Conservation (phyloP, 1,140 invertebrate species). For the Bilobella aurantiaca region DNA sequence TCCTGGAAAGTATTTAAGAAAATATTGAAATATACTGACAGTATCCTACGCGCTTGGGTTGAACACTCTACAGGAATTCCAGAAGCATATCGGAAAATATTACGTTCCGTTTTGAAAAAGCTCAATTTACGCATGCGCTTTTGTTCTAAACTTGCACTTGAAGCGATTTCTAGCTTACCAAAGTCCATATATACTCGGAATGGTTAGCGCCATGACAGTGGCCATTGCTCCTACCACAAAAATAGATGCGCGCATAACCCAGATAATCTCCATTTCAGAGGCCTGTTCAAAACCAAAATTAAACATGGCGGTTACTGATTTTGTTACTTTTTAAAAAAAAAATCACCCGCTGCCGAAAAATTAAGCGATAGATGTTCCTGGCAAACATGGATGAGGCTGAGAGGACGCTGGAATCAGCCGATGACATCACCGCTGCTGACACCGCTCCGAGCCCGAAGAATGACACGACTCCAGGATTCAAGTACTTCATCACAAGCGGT, state of each 20-base stretch:
- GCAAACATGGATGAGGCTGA: slow-evolving; percentile 69
- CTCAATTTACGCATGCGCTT: neutral
- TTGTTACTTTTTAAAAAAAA: no score
- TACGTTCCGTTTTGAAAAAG: no score
- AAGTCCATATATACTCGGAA: slow-evolving; percentile 65
- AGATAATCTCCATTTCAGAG: slow-evolving; percentile 59
- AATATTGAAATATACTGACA: no score
- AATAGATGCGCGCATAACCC: slow-evolving; percentile 61
- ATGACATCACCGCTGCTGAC: slow-evolving; percentile 70
- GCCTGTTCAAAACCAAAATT: slow-evolving; percentile 43
- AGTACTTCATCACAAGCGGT: slow-evolving; percentile 61
- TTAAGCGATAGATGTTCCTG: slow-evolving; percentile 65
- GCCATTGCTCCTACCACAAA: slow-evolving; percentile 57
- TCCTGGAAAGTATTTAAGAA: slow-evolving; percentile 41
- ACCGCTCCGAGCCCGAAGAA: slow-evolving; percentile 66
- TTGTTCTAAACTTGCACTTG: neutral
- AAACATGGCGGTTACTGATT: no score
- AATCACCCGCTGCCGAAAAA: slow-evolving; percentile 55
- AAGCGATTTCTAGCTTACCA: slow-evolving; percentile 47
- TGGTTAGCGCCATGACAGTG: slow-evolving; percentile 58
- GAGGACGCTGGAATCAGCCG: slow-evolving; percentile 65
- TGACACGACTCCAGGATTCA: slow-evolving; percentile 55
- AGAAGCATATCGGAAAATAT: no score
- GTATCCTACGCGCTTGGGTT: no score
- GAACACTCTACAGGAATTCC: no score